Conservation (phyloP, 2,113 vertebrate species). For the Petrocephalus microphthalmus region DNA sequence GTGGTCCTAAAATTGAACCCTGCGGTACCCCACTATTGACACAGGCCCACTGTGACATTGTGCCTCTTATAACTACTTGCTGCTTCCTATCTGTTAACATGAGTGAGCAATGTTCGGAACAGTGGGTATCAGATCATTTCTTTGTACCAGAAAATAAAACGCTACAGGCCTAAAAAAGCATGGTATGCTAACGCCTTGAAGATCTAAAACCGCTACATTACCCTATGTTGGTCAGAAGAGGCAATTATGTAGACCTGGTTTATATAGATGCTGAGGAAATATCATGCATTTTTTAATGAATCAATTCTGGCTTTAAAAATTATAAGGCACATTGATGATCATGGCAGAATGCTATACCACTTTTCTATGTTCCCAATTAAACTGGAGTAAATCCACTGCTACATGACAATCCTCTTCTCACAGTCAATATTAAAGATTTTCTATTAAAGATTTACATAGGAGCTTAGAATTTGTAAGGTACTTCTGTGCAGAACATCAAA, state of each 20-base stretch:
- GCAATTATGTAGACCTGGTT: not conserved
- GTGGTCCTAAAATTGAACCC: too few species aligned
- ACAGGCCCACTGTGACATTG: too few species aligned
- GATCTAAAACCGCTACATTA: too few species aligned
- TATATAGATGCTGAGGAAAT: not conserved
- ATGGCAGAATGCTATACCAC: not conserved
- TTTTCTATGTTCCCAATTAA: not conserved
- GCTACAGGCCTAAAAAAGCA: not conserved
- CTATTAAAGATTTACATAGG: not conserved
- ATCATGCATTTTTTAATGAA: not conserved
- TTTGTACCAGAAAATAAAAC: not conserved
- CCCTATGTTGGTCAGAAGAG: not conserved
- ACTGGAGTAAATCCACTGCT: not conserved
- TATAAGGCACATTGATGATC: not conserved
- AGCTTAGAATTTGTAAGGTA: not conserved
- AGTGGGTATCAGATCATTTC: not conserved
- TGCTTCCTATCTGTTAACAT: too few species aligned
- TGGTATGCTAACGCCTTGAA: not conserved
- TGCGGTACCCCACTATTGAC: too few species aligned
- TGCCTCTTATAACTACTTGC: too few species aligned
- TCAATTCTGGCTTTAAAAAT: not conserved
- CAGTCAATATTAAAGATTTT: not conserved
- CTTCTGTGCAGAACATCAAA: not conserved
- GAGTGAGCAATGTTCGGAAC: too few species aligned
- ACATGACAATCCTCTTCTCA: not conserved